Evolutionary conservation across 2,888 invertebrate species (phyloP).

Genomic region (Eurytoma californica): DNA sequence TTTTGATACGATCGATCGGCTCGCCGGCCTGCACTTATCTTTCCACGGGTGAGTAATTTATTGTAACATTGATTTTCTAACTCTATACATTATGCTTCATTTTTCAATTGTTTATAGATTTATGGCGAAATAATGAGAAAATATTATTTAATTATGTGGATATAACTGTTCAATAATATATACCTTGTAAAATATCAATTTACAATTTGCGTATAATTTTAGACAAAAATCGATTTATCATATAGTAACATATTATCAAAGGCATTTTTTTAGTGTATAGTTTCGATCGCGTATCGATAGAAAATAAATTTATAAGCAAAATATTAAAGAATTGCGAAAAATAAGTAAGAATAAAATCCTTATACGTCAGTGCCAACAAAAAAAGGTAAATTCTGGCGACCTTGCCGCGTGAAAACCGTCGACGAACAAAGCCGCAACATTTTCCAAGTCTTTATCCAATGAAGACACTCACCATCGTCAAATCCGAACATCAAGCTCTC

Average conservation of each 20-base stretch:
- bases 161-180: too few species aligned
- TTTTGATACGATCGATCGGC: constrained; percentile 18
- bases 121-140: too few species aligned
- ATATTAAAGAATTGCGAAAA: neutral
- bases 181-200: too few species aligned
- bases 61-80: neutral
- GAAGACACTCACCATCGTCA: neutral
- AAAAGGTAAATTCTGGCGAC: constrained; percentile 37
- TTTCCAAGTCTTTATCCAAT: constrained; percentile 42
- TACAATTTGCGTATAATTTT: too few species aligned
- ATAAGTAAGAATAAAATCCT: neutral
- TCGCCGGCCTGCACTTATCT: neutral
- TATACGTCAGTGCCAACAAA: constrained; percentile 28
- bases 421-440: constrained; percentile 34
- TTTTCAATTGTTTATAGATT: too few species aligned
- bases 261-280: neutral
- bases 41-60: constrained; percentile 15
- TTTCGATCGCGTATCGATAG: neutral
- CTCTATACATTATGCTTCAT: neutral
- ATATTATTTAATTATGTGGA: too few species aligned
- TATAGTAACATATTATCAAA: neutral
- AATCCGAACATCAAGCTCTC: neutral
- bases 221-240: too few species aligned
- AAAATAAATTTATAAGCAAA: neutral
- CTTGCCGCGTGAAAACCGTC: constrained; percentile 30